Evolutionary conservation across 2,888 invertebrate species (phyloP).

Genomic region (Cheilosia impressa): DNA sequence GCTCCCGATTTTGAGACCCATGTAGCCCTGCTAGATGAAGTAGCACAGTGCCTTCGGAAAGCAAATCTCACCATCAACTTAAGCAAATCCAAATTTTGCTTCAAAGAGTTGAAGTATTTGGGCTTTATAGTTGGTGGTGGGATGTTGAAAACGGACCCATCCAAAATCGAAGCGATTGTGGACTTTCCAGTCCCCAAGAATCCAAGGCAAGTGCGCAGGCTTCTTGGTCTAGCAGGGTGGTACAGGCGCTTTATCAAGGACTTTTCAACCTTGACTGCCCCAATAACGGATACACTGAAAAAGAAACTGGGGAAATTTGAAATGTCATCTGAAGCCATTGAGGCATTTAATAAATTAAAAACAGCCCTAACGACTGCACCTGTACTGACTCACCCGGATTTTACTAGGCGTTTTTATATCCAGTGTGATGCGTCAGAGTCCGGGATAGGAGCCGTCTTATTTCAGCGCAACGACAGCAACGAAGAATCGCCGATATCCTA

Average conservation of each 20-base stretch:
- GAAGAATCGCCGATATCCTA: not conserved
- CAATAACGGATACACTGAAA: not conserved
- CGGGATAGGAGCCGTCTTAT: not conserved
- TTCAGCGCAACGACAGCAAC: not conserved
- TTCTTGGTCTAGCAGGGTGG: not conserved
- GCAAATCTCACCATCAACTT: too few relatives aligned
- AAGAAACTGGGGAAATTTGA: not conserved
- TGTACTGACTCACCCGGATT: slow-evolving; percentile 56
- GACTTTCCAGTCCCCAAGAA: not conserved
- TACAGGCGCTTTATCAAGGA: not conserved
- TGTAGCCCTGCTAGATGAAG: too few relatives aligned
- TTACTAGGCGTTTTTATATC: not conserved
- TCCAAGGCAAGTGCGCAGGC: not conserved
- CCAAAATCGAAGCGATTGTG: not conserved
- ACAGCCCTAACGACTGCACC: too few relatives aligned
- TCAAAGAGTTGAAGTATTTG: too few relatives aligned
- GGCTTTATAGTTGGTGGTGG: too few relatives aligned
- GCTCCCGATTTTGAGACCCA: too few relatives aligned
- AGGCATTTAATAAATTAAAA: not conserved
- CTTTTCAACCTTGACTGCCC: not conserved
- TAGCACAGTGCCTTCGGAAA: too few relatives aligned
- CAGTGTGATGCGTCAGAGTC: slow-evolving; percentile 58
- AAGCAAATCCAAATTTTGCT: too few relatives aligned
- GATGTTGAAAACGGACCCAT: too few relatives aligned
- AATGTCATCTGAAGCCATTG: too few relatives aligned